Conservation (phyloP, 2,797 vertebrate genomes). For the Phrynocephalus vlangalii region DNA sequence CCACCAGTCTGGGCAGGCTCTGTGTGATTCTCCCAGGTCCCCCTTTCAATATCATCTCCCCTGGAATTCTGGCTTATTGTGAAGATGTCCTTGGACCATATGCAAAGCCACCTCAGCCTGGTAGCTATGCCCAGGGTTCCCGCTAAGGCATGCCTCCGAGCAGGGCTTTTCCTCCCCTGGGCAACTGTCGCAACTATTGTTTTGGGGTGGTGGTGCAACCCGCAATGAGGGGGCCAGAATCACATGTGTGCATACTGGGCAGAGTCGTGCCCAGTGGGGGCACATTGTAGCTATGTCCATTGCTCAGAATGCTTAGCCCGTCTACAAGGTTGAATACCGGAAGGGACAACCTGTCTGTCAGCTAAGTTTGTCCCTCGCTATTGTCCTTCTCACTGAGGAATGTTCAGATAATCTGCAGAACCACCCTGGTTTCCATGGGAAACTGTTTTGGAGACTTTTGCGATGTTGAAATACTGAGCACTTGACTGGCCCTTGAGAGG, state of each 20-base stretch:
- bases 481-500: not conserved
- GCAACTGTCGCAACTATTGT: too few species aligned
- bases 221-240: too few species aligned
- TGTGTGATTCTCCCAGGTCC: not conserved
- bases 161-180: too few species aligned
- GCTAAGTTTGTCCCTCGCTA: not conserved
- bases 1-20: too few species aligned
- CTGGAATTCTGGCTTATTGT: not conserved
- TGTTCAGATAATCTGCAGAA: too few species aligned
- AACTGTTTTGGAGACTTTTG: not conserved
- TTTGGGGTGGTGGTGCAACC: too few species aligned
- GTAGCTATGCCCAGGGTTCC: not conserved
- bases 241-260: too few species aligned
- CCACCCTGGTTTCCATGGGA: too few species aligned
- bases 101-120: not conserved
- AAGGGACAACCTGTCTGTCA: not conserved
- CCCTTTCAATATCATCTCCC: not conserved
- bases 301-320: not conserved
- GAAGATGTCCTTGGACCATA: not conserved
- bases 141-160: too few species aligned
- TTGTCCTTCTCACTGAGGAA: not conserved
- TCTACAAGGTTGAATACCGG: not conserved
- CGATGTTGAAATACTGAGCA: too few species aligned
- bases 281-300: too few species aligned
- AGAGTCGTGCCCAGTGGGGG: too few species aligned